Evolutionary conservation across 2,888 invertebrate species (phyloP), one percentile per base, ranked within the genome.

Genomic region (Uropetala carovei): DNA sequence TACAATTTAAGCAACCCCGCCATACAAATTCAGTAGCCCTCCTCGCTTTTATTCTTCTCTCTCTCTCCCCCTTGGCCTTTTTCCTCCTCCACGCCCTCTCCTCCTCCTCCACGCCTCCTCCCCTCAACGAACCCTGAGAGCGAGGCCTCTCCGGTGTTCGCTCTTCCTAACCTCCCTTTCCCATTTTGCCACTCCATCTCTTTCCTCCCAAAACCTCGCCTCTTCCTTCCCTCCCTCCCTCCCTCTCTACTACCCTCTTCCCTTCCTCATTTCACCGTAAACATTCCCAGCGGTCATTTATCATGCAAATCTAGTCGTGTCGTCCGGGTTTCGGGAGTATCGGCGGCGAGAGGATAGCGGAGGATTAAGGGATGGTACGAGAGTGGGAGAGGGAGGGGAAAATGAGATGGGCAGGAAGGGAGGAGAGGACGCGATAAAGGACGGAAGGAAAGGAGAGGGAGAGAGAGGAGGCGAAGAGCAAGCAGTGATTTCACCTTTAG

Each of bases 211-310:
- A 18, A 11, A 11, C 56, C 18, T 13, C 56, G 30, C 64, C 11
- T 11, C 64, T 7, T 27, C 43, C 43, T 5, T 43, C 43, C 43
- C 56, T 16, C n/a, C 4, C 14, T 13, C 18, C 83, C 56, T 30
- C 82, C 13, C 43, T 14, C 14, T 2, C 82, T 1, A 10, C 43
- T 18, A 43, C 82, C 75, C n/a, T 75, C 75, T 64, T 18, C 75
- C 56, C 7, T 14, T 11, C 56, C 83, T 83, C 83, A 83, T 83
- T 83, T 83, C 27, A 57, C 83, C 83, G 83, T 83, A 83, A 83
- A 83, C 83, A 83, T 83, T 83, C 83, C 83, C 83, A 83, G 83
- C 56, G 83, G 83, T 83, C 83, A 83, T 83, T 83, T 83, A 83
- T 83, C 83, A 83, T 83, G 83, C 83, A 83, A 83, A 83, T 83